phyloP scores from a whole-genome alignment of 2,113 vertebrate species.

The human (Homo sapiens) region DNA sequence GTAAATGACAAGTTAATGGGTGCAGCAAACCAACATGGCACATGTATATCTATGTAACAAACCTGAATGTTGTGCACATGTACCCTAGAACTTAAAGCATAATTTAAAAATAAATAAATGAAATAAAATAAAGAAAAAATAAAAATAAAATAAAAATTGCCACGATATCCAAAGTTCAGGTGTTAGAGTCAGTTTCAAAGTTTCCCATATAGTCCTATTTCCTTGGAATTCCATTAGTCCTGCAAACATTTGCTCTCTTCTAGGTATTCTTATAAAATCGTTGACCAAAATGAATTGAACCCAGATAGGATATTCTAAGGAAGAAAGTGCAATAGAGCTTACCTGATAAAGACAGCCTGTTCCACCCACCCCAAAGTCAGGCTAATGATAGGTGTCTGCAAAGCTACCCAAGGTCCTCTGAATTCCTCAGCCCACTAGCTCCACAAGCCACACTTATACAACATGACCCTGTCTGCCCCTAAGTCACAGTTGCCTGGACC shows the following conservation, averaged over 20 bases:
- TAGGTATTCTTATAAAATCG: not conserved
- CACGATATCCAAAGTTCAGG: conserved; percentile 59
- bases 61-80: no score
- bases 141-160: conserved; percentile 45
- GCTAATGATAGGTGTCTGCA: not conserved
- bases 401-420: not conserved
- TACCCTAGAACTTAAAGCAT: no score
- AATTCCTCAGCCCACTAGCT: not conserved
- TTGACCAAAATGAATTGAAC: not conserved
- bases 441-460: not conserved
- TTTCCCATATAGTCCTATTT: conserved; percentile 59
- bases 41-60: no score
- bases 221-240: conserved; percentile 35
- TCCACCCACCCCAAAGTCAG: not conserved
- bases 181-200: conserved; percentile 53
- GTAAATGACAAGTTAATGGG: no score
- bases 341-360: not conserved
- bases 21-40: no score
- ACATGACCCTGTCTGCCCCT: not conserved
- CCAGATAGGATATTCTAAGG: not conserved
- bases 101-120: no score
- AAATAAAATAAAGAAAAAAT: no score
- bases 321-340: not conserved
- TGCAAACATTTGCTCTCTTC: conserved; percentile 66
- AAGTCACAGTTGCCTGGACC: not conserved